Evolutionary conservation across 2,888 invertebrate species (phyloP), one percentile per base, ranked within the genome.

Genomic region (Erynnis tages): DNA sequence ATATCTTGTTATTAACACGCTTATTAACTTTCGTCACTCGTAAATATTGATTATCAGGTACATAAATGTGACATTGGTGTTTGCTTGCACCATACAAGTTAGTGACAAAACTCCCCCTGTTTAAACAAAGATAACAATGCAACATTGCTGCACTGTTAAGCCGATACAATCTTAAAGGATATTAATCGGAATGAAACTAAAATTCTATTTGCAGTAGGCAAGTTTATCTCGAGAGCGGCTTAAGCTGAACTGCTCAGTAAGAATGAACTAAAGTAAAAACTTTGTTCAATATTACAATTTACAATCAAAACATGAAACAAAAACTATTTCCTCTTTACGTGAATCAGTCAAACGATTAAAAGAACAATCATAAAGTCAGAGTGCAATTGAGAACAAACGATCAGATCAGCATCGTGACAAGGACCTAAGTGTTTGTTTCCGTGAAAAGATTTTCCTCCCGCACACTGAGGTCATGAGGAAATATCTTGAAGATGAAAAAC

Each of bases 331-430:
- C 45, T 56, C 63, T 60, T 61, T 14, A 14, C 34, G 35, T 41
- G 58, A 60, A 62, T 53, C 16, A 43, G 34, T 47, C 35, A 52
- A 53, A 25, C 57, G 54, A 58, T 58, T 57, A 50, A 37, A 41
- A 14, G 14, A 56, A 54, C 57, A 56, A 57, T 65, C 64, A 56
- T 57, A 50, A 53, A 61, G 54, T 53, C 54, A 55, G 54, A 44
- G 48, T 65, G 57, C 63, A 70, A n/a, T 2, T n/a, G 63, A 69
- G 60, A 60, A 64, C 69, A 55, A 60, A 56, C 45, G 41, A 56
- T 58, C 58, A 53, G 52, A 54, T 55, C 58, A 58, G 56, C 59
- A 61, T 61, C 55, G 58, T 60, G 64, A 64, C 50, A 55, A 45
- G 41, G 47, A 55, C 37, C 55, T 40, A 32, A 58, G 14, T 11